Base-by-base conservation (phyloP, 2,113 vertebrate genomes). In the Cairina moschata region DNA sequence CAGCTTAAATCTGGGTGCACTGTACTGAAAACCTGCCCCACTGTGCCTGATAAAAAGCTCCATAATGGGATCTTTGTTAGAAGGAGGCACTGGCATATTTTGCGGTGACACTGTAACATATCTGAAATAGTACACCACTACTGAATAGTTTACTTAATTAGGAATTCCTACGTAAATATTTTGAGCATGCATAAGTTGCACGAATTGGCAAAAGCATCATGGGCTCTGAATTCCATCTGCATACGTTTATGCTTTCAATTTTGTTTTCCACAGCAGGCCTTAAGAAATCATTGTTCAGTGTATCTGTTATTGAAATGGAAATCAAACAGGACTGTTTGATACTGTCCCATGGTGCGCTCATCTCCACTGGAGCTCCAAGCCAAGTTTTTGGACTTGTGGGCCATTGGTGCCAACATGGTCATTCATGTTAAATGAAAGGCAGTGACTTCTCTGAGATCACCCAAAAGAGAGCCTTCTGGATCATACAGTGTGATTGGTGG, bases 81-180 rank as follows among this genome's bases (percentile, higher is more conserved):
- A 69, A 95, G 36, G 59, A 95, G 80, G 68, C 76, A 38, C 88
- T 0, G 4, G 91, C 84, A 72, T 88, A 84, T 77, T 95, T 94
- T 92, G 91, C 46, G 69, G 90, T 76, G 94, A 90, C 89, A 85
- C 62, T 63, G 93, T 3, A 22, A 93, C 95, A 91, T 79, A 83
- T 94, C 93, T 96, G 96, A 96, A 97, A 96, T 55, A 22, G 3
- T 56, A 95, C 86, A 91, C 96, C 84, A 31, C 91, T 80, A 44
- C 76, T 8, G 7, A 94, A 95, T 34, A 88, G 86, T 66, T 95
- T 90, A 48, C 86, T 97, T 96, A 94, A 97, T 97, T 96, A 97
- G 96, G 95, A 94, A 97, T 97, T 96, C 95, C 94, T 95, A 86
- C 93, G 95, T 90, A 94, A 97, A 97, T 97, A 96, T 96, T 97